Evolutionary conservation across 2,888 invertebrate genomes (phyloP), one percentile per base, ranked within the genome.

Genomic region (Odontomyia ornata): DNA sequence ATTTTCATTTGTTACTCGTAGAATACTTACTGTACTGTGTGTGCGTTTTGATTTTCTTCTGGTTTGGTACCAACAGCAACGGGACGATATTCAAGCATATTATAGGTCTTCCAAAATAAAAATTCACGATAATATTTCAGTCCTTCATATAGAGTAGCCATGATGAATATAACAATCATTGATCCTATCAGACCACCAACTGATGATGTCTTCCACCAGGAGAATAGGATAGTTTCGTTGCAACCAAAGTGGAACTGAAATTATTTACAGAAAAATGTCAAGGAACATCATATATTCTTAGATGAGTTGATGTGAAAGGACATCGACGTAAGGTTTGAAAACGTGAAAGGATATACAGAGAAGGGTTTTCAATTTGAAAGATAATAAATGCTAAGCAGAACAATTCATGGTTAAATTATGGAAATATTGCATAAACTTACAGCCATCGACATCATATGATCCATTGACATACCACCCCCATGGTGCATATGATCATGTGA

Each of bases 71-170:
- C 94, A 80, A 94, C 90, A n/a, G 93, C 89, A 0, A 95, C 95
- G 2, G 95, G 94, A 82, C 94, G 91, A 83, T 96, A 95, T 83
- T 95, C 95, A 57, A 95, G 88, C 2, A 94, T 90, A 82, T 94
- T 93, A 85, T 95, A 95, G 1, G 95, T 93, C 88, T 92, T 93
- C 93, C 96, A 95, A 85, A 95, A 91, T 65, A 96, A 89, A 87
- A 92, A 93, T 88, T 95, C 94, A 82, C 91, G 88, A 84, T 91
- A 91, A 84, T 91, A 91, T 84, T 91, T 91, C 1, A 91, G 86
- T 80, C 97, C 98, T 89, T 99, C 99, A 86, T 99, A 99, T 28
- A 97, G 88, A 75, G 97, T 91, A 5, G 97, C 97, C 91, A 98
- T 91, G 80, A 97, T 88, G 84, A 98, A 95, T 83, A 99, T 95